Conservation (phyloP, 2,113 vertebrate species). For the Tonatia bakeri region DNA sequence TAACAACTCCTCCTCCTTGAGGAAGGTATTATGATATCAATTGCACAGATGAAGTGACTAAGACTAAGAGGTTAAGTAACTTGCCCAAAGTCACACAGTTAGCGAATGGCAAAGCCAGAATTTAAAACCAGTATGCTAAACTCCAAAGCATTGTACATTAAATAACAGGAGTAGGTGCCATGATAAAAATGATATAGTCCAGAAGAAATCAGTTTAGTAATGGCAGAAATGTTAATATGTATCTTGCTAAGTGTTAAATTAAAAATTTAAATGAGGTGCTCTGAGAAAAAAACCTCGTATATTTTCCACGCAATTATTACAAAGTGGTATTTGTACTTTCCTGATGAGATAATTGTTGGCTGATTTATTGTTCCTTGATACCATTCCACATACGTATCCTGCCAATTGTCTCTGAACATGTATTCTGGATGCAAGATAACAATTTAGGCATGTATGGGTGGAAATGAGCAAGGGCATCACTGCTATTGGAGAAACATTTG, state of each 20-base stretch:
- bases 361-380: neutral
- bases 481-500: neutral
- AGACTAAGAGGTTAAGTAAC: neutral
- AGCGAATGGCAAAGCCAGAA: neutral
- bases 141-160: neutral
- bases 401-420: neutral
- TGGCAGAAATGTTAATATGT: neutral
- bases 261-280: neutral
- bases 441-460: neutral
- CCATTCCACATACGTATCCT: neutral
- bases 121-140: neutral
- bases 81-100: slow-evolving; percentile 1
- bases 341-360: neutral
- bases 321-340: neutral
- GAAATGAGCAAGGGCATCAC: neutral
- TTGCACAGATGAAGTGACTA: neutral
- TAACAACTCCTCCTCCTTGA: neutral
- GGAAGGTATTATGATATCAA: neutral
- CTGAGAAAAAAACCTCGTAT: neutral
- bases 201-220: neutral
- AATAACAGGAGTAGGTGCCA: neutral
- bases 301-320: neutral
- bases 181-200: neutral
- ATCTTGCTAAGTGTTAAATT: neutral
- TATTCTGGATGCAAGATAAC: neutral